Evolutionary conservation across 2,113 vertebrate genomes (phyloP).

Genomic region (Tinamus guttatus): DNA sequence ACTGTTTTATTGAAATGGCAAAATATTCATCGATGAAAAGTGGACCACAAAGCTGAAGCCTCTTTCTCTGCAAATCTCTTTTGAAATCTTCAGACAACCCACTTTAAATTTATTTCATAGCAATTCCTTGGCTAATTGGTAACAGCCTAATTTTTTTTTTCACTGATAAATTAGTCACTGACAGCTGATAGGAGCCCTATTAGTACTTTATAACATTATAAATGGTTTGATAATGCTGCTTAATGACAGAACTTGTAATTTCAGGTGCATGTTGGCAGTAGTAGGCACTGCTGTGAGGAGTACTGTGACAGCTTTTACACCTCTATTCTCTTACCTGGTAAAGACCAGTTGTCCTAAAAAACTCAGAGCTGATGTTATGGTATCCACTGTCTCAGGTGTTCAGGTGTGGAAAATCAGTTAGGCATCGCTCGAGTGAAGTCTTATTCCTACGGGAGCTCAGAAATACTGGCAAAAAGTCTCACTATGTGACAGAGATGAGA

Average conservation of each 20-base stretch:
- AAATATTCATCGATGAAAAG: neutral
- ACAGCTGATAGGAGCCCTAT: slow-evolving; percentile 2
- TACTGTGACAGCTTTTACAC: neutral
- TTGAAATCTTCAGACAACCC: slow-evolving; percentile 22
- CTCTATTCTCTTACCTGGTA: neutral
- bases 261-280: neutral
- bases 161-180: neutral
- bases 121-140: slow-evolving; percentile 32
- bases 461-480: neutral
- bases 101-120: neutral
- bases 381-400: neutral
- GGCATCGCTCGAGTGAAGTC: neutral
- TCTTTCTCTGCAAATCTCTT: neutral
- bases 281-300: neutral
- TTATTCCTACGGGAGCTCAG: neutral
- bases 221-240: slow-evolving; percentile 4
- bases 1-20: neutral
- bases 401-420: neutral
- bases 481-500: neutral
- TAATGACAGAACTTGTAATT: neutral
- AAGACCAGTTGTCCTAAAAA: neutral
- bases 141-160: neutral
- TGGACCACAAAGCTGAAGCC: neutral
- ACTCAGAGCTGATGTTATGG: neutral
- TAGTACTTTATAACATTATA: neutral